phyloP scores from a whole-genome alignment of 2,797 vertebrate genomes.

The Thamnophis elegans region DNA sequence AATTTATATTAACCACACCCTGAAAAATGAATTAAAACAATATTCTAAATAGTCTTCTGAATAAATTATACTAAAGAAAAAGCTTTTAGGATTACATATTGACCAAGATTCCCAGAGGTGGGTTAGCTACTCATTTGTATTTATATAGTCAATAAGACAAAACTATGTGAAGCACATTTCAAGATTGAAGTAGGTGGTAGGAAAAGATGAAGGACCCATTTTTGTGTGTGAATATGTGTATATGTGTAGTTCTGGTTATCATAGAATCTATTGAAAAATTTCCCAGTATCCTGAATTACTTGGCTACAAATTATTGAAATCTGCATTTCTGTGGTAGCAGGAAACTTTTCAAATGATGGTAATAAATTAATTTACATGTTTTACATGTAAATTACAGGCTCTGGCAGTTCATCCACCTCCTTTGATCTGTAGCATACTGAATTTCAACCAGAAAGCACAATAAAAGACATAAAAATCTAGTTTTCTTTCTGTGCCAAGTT shows the following conservation, averaged over 20 bases:
- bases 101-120: constrained; percentile 32
- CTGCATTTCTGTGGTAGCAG: constrained; percentile 71
- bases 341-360: constrained; percentile 70
- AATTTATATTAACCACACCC: neutral
- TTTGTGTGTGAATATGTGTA: neutral
- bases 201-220: constrained; percentile 30
- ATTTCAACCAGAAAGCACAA: constrained; percentile 63
- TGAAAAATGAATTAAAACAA: neutral
- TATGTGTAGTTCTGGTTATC: constrained; percentile 9
- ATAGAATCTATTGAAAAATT: constrained; percentile 63
- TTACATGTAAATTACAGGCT: constrained; percentile 71
- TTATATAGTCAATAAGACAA: constrained; percentile 33
- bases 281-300: constrained; percentile 53
- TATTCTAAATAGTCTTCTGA: neutral
- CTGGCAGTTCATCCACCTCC: constrained; percentile 66
- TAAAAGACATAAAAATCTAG: constrained; percentile 60
- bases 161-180: constrained; percentile 39
- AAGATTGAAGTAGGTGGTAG: constrained; percentile 46
- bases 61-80: constrained; percentile 38
- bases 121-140: constrained; percentile 39
- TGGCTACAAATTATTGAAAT: constrained; percentile 69
- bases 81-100: constrained; percentile 31
- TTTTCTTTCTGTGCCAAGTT: constrained; percentile 57
- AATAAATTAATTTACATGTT: constrained; percentile 72
- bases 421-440: constrained; percentile 65